Evolutionary conservation across 1,140 invertebrate species (phyloP).

Genomic region (Samia ricini): DNA sequence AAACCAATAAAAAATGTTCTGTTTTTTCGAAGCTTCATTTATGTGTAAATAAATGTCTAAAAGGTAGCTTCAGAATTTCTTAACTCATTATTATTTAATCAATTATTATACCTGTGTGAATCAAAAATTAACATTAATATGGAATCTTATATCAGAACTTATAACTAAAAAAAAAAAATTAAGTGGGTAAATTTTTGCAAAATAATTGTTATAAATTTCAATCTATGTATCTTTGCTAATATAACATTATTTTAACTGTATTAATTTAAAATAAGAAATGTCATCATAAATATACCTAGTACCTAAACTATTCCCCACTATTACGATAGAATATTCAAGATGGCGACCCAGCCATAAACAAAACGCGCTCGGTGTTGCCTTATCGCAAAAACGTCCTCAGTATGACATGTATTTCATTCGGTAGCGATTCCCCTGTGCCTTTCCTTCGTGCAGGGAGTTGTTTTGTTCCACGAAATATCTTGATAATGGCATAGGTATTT

Average conservation of each 20-base stretch:
- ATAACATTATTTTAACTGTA: not conserved
- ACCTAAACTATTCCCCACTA: not conserved
- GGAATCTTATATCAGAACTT: too few relatives aligned
- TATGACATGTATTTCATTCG: conserved; percentile 39
- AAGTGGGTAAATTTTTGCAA: not conserved
- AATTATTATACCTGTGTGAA: too few relatives aligned
- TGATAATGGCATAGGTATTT: conserved; percentile 12
- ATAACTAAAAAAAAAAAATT: too few relatives aligned
- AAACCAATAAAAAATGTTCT: too few relatives aligned
- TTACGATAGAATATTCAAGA: conserved; percentile 20
- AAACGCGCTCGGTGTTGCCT: conserved; percentile 37
- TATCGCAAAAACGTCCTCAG: conserved; percentile 49
- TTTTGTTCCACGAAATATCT: conserved; percentile 25
- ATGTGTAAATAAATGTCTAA: too few relatives aligned
- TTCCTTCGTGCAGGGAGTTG: conserved; percentile 21
- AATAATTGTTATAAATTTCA: not conserved
- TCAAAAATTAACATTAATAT: too few relatives aligned
- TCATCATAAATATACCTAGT: not conserved
- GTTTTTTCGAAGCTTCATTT: too few relatives aligned
- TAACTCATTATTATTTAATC: too few relatives aligned
- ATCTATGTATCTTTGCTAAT: not conserved
- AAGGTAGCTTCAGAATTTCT: too few relatives aligned
- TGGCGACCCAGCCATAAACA: conserved; percentile 41
- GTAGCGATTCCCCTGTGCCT: conserved; percentile 28
- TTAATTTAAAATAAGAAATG: not conserved